These are phyloP conservation scores for Limanda limanda DNA, from an alignment of 2,113 vertebrate species.

Conservation along the genomic window DNA sequence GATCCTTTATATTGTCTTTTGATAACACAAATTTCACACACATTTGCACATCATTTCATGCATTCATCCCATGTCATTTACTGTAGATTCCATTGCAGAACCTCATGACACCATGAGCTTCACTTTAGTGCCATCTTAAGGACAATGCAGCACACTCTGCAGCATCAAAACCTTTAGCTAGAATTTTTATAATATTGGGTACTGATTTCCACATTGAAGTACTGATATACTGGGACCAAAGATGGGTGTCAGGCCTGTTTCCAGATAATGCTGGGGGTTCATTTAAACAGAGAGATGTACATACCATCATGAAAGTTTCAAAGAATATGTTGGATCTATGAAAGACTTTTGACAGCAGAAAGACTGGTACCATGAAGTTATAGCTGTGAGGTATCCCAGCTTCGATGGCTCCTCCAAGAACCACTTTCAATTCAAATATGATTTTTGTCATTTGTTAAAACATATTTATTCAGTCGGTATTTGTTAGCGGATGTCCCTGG, in stretches of 20 bases:
- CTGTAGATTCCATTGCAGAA: neutral
- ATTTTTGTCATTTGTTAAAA: neutral
- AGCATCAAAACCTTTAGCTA: no score
- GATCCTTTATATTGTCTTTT: no score
- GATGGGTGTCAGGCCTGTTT: neutral
- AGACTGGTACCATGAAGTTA: no score
- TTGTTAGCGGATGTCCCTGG: neutral
- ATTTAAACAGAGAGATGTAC: no score
- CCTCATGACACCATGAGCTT: no score
- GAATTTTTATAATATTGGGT: no score
- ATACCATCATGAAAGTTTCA: no score
- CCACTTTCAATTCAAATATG: neutral
- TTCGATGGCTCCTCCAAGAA: neutral
- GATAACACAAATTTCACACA: neutral
- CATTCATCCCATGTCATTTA: neutral
- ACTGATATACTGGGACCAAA: neutral
- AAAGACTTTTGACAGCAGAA: no score
- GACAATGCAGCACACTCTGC: neutral
- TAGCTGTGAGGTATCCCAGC: no score
- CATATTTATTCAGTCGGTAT: neutral
- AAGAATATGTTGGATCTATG: no score
- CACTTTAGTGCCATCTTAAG: neutral
- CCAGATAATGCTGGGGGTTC: neutral
- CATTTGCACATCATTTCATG: neutral
- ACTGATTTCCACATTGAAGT: neutral